A percentile compares a stretch with the other conserved stretches of the same genome.
Conservation (phyloP, 2,888 invertebrate genomes). For the Drosophila atripex region DNA sequence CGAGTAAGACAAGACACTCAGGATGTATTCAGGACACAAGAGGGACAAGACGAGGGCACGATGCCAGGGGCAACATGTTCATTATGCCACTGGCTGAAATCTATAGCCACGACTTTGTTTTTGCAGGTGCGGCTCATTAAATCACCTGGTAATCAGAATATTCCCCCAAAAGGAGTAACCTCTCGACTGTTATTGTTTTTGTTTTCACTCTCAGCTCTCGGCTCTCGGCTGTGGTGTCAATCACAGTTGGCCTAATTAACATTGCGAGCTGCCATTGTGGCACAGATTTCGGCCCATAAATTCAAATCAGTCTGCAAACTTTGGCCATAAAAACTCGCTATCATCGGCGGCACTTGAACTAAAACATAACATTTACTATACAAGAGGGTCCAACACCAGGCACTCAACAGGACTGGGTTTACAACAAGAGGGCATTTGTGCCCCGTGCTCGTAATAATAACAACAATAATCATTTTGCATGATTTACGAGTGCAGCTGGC, state of each 20-base stretch:
- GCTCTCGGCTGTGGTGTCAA: conserved; percentile 42
- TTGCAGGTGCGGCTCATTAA: conserved; percentile 70
- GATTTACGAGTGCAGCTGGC: conserved; percentile 64
- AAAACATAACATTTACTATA: conserved; percentile 26
- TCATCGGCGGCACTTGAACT: conserved; percentile 24
- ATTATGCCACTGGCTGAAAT: conserved; percentile 27
- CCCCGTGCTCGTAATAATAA: conserved; percentile 26
- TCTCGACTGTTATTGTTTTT: conserved; percentile 19
- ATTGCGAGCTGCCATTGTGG: conserved; percentile 28
- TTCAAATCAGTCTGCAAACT: conserved; percentile 47
- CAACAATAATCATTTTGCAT: conserved; percentile 53
- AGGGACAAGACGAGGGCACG: neutral
- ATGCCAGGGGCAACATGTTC: conserved; percentile 42
- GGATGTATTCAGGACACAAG: neutral
- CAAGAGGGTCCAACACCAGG: neutral
- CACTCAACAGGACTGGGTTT: neutral
- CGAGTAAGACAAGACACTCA: conserved; percentile 9
- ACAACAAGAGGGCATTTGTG: conserved; percentile 5
- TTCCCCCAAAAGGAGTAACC: conserved; percentile 37
- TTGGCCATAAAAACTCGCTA: conserved; percentile 27
- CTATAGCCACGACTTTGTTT: conserved; percentile 34
- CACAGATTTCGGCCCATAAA: conserved; percentile 32
- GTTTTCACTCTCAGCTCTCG: neutral
- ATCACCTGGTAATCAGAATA: conserved; percentile 60
- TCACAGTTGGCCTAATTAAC: conserved; percentile 64